Evolutionary conservation across 2,797 vertebrate species (phyloP), one percentile per base, ranked within the genome.

Genomic region (Protosalanx chinensis): DNA sequence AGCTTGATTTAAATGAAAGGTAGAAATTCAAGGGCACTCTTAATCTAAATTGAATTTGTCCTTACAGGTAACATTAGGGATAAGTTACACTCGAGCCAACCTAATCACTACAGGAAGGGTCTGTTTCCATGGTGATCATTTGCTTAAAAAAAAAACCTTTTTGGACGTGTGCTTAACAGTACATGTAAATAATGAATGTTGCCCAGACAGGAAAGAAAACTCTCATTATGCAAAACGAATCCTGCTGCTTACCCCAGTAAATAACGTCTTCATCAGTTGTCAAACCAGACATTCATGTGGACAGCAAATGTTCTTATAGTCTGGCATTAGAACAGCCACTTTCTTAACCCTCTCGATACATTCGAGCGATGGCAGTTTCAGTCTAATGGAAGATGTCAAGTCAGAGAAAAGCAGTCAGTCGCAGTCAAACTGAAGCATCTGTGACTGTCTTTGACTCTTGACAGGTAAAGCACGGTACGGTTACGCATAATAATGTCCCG

Each of bases 121-220:
- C 64, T 60, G 77, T 74, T 79, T 70, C 80, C 70, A 75, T 62
- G 77, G 68, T 67, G 27, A 72, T 70, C 1, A 13, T 73, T 70
- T 73, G 62, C 61, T 65, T 63, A 23, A 18, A 46, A 67, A 46
- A 67, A 59, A 67, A 33, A 13, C 67, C 58, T 63, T 7, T 29
- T 37, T 35, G 15, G 15, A 32, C 23, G 58, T 67, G 12, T n/a
- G 32, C n/a, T 37, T 37, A 41, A 41, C 37, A 41, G 37, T 53
- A 13, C 53, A 67, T 69, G 30, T 72, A 72, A 65, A 70, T 64
- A 57, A 64, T 71, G 64, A 56, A 68, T 76, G 65, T 68, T 67
- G 4, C 23, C 23, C 37, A 59, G 29, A 60, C 46, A 60, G 49
- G 58, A 46, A 59, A 69, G 46, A 20, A 68, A 27, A 8, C 58